These are phyloP conservation scores for Eolophus roseicapilla DNA, from an alignment of 2,113 vertebrate species.

Conservation along the genomic window DNA sequence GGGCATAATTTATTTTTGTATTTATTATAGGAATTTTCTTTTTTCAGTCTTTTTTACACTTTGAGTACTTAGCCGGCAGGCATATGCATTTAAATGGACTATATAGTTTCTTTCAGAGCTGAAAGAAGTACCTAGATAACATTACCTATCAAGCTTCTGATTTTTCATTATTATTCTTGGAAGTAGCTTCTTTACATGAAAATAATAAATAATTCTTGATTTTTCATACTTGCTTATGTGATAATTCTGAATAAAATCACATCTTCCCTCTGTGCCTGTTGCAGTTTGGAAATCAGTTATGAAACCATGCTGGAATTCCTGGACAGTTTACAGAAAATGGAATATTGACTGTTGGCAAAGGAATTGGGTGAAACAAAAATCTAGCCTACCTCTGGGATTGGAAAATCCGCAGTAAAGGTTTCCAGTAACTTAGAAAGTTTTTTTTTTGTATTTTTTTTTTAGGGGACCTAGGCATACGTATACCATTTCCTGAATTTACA, in stretches of 20 bases:
- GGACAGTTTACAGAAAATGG: slow-evolving; percentile 26
- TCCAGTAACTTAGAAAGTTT: background rate
- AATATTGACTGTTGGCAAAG: slow-evolving; percentile 42
- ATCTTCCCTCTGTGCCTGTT: background rate
- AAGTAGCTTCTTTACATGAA: background rate
- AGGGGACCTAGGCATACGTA: background rate
- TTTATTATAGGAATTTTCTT: background rate
- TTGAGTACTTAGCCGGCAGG: background rate
- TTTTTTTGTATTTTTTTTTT: background rate
- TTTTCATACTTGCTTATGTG: background rate
- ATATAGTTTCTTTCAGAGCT: background rate
- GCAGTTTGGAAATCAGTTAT: slow-evolving; percentile 21
- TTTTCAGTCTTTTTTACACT: background rate
- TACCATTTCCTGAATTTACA: background rate
- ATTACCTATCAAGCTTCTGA: background rate
- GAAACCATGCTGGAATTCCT: slow-evolving; percentile 26
- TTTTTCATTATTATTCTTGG: background rate
- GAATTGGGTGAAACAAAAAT: slow-evolving; percentile 41
- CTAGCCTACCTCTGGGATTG: background rate
- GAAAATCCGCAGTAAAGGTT: slow-evolving; percentile 11
- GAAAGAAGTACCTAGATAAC: background rate
- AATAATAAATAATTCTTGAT: background rate
- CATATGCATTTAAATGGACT: background rate
- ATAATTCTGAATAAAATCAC: background rate
- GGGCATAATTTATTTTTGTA: background rate